Percentiles rank a stretch among this genome's conserved stretches.
Conservation (phyloP, 2,113 vertebrate genomes). For the Myotis lucifugus region DNA sequence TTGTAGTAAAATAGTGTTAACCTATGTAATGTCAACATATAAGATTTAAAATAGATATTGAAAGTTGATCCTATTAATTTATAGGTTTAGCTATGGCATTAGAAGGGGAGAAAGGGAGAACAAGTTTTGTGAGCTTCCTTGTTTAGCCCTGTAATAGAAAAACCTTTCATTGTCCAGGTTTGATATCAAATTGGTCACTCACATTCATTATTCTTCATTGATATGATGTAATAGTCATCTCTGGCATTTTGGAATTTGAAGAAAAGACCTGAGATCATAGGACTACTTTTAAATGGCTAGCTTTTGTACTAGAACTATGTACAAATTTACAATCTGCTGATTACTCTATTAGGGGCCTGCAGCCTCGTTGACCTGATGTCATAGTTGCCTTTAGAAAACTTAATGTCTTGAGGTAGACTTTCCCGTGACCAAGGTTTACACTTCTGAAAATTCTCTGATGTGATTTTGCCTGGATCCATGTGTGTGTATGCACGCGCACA, state of each 20-base stretch:
- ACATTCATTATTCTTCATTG: constrained; percentile 18
- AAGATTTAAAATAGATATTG: constrained; percentile 50
- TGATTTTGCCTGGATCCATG: neutral
- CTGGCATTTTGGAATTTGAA: constrained; percentile 44
- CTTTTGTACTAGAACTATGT: constrained; percentile 59
- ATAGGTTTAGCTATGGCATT: constrained; percentile 23
- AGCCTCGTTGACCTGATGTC: constrained; percentile 45
- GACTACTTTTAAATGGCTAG: constrained; percentile 52
- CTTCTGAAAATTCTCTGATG: constrained; percentile 8
- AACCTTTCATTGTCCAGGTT: constrained; percentile 35
- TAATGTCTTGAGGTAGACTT: constrained; percentile 32
- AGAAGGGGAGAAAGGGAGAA: neutral
- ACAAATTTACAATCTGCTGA: constrained; percentile 20
- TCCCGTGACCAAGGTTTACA: neutral
- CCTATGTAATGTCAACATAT: neutral
- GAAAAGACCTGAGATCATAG: constrained; percentile 2
- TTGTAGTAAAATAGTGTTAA: constrained; percentile 41
- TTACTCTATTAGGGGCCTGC: constrained; percentile 48
- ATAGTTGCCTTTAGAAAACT: constrained; percentile 32
- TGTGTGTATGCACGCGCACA: neutral
- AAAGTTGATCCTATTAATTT: constrained; percentile 47
- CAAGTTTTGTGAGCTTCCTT: constrained; percentile 17
- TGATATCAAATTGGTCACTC: constrained; percentile 42
- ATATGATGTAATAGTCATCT: constrained; percentile 16
- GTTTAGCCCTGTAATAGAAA: neutral